phyloP scores from a whole-genome alignment of 2,888 invertebrate species.

The Augochlorella aurata region DNA sequence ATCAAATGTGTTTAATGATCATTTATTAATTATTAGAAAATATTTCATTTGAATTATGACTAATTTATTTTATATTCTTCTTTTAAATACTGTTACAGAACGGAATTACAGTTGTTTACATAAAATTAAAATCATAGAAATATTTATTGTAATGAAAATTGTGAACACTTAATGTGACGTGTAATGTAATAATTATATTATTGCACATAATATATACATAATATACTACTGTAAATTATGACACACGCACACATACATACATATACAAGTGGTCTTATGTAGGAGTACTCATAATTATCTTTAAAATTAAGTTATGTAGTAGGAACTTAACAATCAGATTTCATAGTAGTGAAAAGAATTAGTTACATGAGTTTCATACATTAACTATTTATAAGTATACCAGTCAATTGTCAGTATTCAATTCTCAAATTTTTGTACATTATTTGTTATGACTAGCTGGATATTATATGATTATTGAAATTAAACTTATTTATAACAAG shows the following conservation, averaged over 20 bases:
- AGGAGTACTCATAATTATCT: slow-evolving; percentile 8
- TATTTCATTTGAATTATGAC: neutral
- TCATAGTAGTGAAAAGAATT: slow-evolving; percentile 8
- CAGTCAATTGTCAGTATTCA: slow-evolving; percentile 13
- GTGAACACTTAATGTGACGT: slow-evolving; percentile 31
- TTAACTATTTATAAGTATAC: slow-evolving; percentile 13
- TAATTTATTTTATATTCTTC: slow-evolving; percentile 10
- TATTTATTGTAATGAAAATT: slow-evolving; percentile 43
- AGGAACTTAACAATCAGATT: slow-evolving; percentile 23
- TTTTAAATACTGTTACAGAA: slow-evolving; percentile 15
- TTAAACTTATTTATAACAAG: slow-evolving; percentile 13
- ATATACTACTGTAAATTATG: slow-evolving; percentile 6
- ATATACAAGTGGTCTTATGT: neutral
- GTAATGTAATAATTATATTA: slow-evolving; percentile 14
- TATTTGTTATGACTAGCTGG: slow-evolving; percentile 23
- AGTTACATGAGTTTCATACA: neutral
- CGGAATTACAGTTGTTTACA: neutral
- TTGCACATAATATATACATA: slow-evolving; percentile 26
- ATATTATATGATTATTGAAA: slow-evolving; percentile 11
- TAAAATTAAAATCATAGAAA: slow-evolving; percentile 32
- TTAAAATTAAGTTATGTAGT: neutral
- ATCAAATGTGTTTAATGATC: neutral
- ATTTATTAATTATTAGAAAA: neutral
- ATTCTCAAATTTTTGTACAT: slow-evolving; percentile 17
- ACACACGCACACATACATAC: neutral